Evolutionary conservation across 2,113 vertebrate species (phyloP), one percentile per base, ranked within the genome.

Genomic region (Apistogramma diplotaenia): DNA sequence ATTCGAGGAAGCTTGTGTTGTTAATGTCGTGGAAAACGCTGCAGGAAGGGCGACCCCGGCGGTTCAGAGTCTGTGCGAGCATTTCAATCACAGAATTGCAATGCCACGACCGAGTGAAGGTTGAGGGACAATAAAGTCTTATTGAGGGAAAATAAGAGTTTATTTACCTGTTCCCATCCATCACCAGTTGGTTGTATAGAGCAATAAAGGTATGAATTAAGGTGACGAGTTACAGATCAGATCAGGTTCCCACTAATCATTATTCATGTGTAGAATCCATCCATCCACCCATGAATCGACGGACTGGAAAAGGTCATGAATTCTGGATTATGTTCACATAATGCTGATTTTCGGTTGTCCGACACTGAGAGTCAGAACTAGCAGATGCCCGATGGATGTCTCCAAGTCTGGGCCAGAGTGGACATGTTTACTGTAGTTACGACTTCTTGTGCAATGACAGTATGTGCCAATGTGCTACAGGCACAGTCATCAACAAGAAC

Each of bases 31-130:
- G 23, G 23, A 67, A 12, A 40, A 27, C 15, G 19, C 62, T 46
- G 40, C 62, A 29, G 23, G 62, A 46, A 67, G 23, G 23, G 11
- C 23, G 27, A 46, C 1, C 0, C 40, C 0, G 40, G 40, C 18
- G 23, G 15, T 67, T 18, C 2, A 67, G 61, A 67, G 21, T 62
- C 35, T 12, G 37, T 8, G 8, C 0, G 0, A 65, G 61, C 37
- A 10, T 25, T 43, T 43, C 21, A 46, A 4, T 67, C 15, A 0
- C 23, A 27, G 46, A 12, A 8, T 12, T 10, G 37, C 37, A 3
- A 11, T 40, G 37, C 37, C 12, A 3, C 4, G 7, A 40, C 10
- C 11, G 10, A 13, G 10, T 13, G 37, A 40, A 40, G 10, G n/a
- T n/a, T n/a, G n/a, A n/a, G n/a, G n/a, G n/a, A n/a, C n/a, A n/a